Evolutionary conservation across 2,113 vertebrate genomes (phyloP).

Genomic region (Malurus alboscapulatus): DNA sequence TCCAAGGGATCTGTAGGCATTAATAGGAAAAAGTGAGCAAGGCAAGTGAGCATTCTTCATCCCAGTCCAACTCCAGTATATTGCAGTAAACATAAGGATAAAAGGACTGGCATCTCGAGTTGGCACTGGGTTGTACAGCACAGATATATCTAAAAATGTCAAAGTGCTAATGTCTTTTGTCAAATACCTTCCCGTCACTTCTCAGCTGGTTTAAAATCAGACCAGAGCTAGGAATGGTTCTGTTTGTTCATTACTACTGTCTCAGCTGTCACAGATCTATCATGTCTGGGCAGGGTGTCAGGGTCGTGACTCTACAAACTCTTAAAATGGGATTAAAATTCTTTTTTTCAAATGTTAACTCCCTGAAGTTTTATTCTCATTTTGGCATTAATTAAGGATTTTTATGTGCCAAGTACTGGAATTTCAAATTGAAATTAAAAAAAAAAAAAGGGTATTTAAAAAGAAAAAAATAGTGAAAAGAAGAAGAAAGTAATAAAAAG

Average conservation of each 20-base stretch:
- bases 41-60: background rate
- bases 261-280: background rate
- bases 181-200: background rate
- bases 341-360: rapidly evolving
- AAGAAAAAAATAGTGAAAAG: background rate
- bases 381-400: background rate
- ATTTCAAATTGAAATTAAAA: background rate
- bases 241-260: background rate
- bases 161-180: background rate
- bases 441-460: rapidly evolving
- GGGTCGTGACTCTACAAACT: rapidly evolving
- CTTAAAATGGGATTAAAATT: background rate
- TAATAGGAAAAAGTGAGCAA: background rate
- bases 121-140: background rate
- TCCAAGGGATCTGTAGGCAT: background rate
- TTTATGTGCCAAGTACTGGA: background rate
- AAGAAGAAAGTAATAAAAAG: background rate
- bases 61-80: rapidly evolving
- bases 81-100: background rate
- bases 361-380: background rate
- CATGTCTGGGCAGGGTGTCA: rapidly evolving
- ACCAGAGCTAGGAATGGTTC: background rate
- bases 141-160: background rate
- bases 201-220: background rate
- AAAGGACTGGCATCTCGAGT: background rate